These are phyloP conservation scores for Nylanderia fulva DNA, from an alignment of 1,140 invertebrate species.

Conservation along the genomic window DNA sequence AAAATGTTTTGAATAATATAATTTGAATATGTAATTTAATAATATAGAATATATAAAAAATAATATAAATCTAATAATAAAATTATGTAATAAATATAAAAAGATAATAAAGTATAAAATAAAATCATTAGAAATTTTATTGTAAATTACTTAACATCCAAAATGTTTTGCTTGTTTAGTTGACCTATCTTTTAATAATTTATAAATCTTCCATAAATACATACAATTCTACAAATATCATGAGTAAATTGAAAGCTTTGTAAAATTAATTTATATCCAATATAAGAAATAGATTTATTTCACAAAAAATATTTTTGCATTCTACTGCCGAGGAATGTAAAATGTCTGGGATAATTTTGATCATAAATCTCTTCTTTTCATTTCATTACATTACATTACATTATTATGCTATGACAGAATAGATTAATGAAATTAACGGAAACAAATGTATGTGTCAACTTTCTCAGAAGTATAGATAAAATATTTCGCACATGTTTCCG, in stretches of 20 bases:
- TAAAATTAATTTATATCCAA: slow-evolving; percentile 27
- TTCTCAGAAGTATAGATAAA: neutral
- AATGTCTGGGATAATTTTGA: neutral
- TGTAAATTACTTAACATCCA: no score
- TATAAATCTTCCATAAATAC: neutral
- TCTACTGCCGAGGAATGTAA: neutral
- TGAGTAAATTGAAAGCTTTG: neutral
- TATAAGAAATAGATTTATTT: neutral
- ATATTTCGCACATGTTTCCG: neutral
- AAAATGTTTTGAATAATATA: no score
- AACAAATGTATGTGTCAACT: neutral
- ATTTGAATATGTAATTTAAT: no score
- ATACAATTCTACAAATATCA: no score
- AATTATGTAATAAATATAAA: no score
- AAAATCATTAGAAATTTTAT: no score
- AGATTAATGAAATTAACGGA: neutral
- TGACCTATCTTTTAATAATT: no score
- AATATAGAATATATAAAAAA: no score
- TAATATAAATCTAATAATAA: no score
- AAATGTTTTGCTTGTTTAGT: no score
- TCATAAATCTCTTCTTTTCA: neutral
- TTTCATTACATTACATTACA: neutral
- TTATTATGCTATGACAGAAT: neutral
- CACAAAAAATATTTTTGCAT: neutral
- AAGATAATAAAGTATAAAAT: no score